phyloP scores from a whole-genome alignment of 2,113 vertebrate genomes.

The Mastomys coucha region DNA sequence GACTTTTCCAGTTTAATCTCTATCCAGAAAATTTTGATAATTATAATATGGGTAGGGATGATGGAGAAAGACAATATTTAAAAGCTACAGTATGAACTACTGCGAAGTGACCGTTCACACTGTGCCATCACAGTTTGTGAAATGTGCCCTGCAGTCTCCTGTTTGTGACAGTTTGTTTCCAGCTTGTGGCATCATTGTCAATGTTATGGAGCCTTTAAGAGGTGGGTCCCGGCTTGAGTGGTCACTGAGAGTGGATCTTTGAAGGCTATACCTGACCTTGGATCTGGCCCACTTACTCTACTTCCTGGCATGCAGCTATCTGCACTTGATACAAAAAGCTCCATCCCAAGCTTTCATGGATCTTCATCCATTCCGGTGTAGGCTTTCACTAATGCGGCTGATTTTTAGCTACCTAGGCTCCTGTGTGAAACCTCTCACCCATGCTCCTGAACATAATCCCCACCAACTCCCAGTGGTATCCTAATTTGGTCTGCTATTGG shows the following conservation, averaged over 20 bases:
- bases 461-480: neutral
- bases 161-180: neutral
- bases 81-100: neutral
- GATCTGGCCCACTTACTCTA: neutral
- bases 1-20: slow-evolving; percentile 7
- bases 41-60: neutral
- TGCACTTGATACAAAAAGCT: neutral
- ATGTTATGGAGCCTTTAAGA: neutral
- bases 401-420: neutral
- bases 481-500: neutral
- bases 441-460: neutral
- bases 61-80: neutral
- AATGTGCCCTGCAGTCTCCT: too few relatives aligned
- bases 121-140: neutral
- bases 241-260: neutral
- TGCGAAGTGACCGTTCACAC: neutral
- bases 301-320: neutral
- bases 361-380: neutral
- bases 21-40: neutral
- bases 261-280: neutral
- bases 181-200: neutral
- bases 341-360: neutral
- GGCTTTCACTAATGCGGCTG: neutral
- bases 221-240: too few relatives aligned
- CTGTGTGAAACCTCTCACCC: neutral